phyloP scores from a whole-genome alignment of 1,140 invertebrate genomes.

The Polypedilum pembai region DNA sequence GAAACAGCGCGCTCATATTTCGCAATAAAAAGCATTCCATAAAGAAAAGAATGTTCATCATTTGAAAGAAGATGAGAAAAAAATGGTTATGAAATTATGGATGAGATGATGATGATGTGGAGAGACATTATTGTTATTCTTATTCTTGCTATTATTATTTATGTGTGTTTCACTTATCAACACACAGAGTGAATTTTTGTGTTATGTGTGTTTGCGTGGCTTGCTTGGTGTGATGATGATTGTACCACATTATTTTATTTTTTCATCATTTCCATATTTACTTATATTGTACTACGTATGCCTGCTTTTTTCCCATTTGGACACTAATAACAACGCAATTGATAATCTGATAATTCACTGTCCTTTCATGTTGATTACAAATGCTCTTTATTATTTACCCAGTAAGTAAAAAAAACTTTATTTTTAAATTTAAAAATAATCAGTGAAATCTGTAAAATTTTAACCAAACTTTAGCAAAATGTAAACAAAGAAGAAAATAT shows the following conservation, averaged over 20 bases:
- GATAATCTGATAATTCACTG: not conserved
- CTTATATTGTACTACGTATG: not conserved
- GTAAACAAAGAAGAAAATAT: too few species aligned
- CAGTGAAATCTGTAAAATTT: too few species aligned
- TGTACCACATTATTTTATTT: not conserved
- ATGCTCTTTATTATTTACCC: too few species aligned
- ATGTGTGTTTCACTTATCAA: conserved; percentile 18
- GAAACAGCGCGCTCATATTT: conserved; percentile 11
- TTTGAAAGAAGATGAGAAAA: not conserved
- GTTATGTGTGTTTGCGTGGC: too few species aligned
- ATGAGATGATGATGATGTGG: not conserved
- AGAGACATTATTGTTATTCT: conserved; percentile 3
- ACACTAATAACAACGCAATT: not conserved
- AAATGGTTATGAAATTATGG: conserved; percentile 18
- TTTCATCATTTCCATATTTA: too few species aligned
- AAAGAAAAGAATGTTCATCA: conserved; percentile 18
- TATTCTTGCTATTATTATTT: not conserved
- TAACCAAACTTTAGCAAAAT: too few species aligned
- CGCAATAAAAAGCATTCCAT: conserved; percentile 17
- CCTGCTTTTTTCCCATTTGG: too few species aligned
- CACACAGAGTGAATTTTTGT: not conserved
- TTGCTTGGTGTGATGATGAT: not conserved
- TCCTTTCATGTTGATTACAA: not conserved
- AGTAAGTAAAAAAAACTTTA: too few species aligned
- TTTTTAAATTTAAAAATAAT: too few species aligned